Percentiles rank a stretch among this genome's conserved stretches.
phyloP scores from a whole-genome alignment of 2,888 invertebrate genomes.

The Lacanobia oleracea region DNA sequence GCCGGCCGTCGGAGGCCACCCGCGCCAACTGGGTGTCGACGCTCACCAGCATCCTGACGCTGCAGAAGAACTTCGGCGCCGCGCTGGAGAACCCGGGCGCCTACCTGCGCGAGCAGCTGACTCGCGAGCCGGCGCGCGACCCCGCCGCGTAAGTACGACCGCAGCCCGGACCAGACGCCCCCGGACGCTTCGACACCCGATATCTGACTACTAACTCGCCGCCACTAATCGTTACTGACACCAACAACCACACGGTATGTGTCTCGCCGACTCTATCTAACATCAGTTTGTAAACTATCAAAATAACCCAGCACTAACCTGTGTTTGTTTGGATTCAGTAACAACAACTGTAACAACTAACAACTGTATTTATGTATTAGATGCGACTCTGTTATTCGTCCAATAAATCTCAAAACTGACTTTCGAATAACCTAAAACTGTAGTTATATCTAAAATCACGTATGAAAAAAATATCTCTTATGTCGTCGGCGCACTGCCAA shows the following conservation, averaged over 20 bases:
- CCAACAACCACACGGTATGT: constrained; percentile 22
- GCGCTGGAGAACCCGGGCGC: constrained; percentile 98
- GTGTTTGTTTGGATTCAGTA: constrained; percentile 37
- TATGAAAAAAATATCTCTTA: constrained; percentile 33
- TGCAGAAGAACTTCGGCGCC: constrained; percentile 97
- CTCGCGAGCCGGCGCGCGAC: constrained; percentile 78
- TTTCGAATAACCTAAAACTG: constrained; percentile 57
- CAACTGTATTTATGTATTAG: constrained; percentile 32
- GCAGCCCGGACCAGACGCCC: constrained; percentile 10
- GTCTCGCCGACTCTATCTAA: neutral
- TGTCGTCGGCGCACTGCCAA: constrained; percentile 38
- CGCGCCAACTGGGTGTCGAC: constrained; percentile 96
- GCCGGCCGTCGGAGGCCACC: constrained; percentile 94
- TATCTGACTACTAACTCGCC: constrained; percentile 29
- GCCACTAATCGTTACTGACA: constrained; percentile 11
- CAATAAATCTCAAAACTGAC: constrained; percentile 37
- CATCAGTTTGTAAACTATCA: neutral
- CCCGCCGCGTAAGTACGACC: constrained; percentile 82
- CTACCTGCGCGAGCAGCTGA: constrained; percentile 81
- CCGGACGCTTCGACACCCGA: constrained; percentile 26
- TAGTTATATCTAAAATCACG: constrained; percentile 43
- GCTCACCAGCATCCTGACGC: constrained; percentile 96
- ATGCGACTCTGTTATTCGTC: constrained; percentile 37
- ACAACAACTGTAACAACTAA: constrained; percentile 36
- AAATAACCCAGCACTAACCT: neutral